Evolutionary conservation across 1,140 invertebrate species (phyloP).

Genomic region (Acromyrmex echinatior): DNA sequence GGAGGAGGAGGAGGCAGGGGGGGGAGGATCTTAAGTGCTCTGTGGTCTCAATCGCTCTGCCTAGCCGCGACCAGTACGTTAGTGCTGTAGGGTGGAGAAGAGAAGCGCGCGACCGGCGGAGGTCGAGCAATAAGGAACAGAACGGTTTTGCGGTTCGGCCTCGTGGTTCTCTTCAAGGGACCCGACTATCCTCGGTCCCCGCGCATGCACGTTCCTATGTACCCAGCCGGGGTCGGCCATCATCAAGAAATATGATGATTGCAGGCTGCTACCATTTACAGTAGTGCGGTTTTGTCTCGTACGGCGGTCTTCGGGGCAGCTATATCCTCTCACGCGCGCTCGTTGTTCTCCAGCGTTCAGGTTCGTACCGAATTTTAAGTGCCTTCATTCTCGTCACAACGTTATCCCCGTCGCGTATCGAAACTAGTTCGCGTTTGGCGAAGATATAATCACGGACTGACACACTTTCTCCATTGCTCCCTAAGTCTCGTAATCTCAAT

Average conservation of each 20-base stretch:
- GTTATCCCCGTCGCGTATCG: conserved; percentile 23
- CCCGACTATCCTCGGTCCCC: conserved; percentile 66
- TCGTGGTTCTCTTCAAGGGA: conserved; percentile 73
- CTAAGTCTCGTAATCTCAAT: not conserved
- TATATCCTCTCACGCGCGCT: conserved; percentile 44
- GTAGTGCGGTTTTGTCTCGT: conserved; percentile 80
- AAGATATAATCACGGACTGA: not conserved
- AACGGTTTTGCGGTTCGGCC: conserved; percentile 82
- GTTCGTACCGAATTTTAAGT: conserved; percentile 63
- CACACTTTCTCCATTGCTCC: not conserved
- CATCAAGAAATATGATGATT: conserved; percentile 83
- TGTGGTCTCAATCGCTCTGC: conserved; percentile 73
- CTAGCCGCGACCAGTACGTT: conserved; percentile 42
- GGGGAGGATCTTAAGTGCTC: conserved; percentile 66
- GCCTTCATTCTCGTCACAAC: conserved; percentile 39
- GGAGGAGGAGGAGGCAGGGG: no score
- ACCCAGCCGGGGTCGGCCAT: conserved; percentile 67
- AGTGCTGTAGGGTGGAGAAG: conserved; percentile 64
- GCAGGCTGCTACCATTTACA: conserved; percentile 83
- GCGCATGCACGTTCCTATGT: conserved; percentile 51
- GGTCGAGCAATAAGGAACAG: conserved; percentile 84
- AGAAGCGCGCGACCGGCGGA: conserved; percentile 63
- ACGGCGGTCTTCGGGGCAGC: conserved; percentile 36
- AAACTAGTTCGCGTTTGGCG: not conserved
- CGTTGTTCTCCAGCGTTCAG: conserved; percentile 27